Percentiles rank a stretch among this genome's conserved stretches.
phyloP scores from a whole-genome alignment of 64 coral and sea anemone genomes.

The Pocillopora verrucosa region DNA sequence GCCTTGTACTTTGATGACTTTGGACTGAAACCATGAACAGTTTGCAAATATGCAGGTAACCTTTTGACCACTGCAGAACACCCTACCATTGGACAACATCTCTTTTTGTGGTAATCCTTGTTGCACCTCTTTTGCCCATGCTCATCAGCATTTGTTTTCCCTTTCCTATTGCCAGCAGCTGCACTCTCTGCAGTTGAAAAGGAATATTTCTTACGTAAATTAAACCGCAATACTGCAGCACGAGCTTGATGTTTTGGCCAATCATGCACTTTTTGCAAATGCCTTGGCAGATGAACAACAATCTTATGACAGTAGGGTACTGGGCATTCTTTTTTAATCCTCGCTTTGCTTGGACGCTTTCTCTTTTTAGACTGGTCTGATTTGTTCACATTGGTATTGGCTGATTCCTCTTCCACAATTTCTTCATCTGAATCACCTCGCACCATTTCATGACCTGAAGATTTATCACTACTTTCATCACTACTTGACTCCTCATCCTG shows the following conservation, averaged over 20 bases:
- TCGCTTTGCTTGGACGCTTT: conserved; percentile 24
- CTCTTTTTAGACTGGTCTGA: conserved; percentile 34
- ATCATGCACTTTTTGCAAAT: conserved; percentile 24
- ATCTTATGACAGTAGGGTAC: conserved; percentile 17
- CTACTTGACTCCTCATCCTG: conserved; percentile 36
- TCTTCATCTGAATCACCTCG: conserved; percentile 26
- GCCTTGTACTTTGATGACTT: conserved; percentile 3
- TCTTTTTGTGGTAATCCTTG: conserved; percentile 39
- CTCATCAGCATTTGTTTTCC: conserved; percentile 25
- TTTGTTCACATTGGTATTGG: conserved; percentile 17
- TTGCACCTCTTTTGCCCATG: background rate
- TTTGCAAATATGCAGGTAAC: conserved; percentile 50
- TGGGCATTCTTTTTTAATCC: conserved; percentile 31
- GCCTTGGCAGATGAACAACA: conserved; percentile 31
- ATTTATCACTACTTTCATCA: conserved; percentile 29
- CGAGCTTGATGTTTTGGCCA: conserved; percentile 23
- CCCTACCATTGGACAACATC: conserved; percentile 7
- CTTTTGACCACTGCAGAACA: conserved; percentile 45
- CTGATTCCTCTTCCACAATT: conserved; percentile 31
- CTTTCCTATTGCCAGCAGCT: conserved; percentile 12
- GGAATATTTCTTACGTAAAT: conserved; percentile 29
- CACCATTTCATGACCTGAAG: conserved; percentile 12
- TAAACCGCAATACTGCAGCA: conserved; percentile 7
- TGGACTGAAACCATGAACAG: conserved; percentile 38
- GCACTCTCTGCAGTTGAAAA: conserved; percentile 37